Conservation (phyloP, 2,888 invertebrate species). For the Harpagoxenus sublaevis region DNA sequence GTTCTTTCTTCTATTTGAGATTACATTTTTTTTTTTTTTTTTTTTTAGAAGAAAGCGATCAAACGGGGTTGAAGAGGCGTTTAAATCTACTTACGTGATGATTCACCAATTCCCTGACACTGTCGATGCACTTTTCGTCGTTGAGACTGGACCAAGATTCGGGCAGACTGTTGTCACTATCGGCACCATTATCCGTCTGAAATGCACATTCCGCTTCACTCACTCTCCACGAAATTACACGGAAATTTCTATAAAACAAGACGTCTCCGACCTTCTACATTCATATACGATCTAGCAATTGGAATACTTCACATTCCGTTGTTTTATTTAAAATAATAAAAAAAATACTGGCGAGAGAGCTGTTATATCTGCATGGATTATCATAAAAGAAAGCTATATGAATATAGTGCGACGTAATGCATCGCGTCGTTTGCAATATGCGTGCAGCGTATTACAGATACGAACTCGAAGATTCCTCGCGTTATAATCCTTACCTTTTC, state of each 20-base stretch:
- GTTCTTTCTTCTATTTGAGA: constrained; percentile 89
- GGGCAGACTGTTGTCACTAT: constrained; percentile 82
- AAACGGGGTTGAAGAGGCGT: not conserved
- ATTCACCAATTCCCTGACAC: constrained; percentile 90
- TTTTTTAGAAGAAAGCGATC: not conserved
- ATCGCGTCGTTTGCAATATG: not conserved
- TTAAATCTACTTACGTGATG: constrained; percentile 89
- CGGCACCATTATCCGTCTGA: constrained; percentile 84
- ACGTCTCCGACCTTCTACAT: not conserved
- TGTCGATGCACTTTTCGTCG: constrained; percentile 89
- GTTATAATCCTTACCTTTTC: constrained; percentile 82
- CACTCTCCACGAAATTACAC: constrained; percentile 12
- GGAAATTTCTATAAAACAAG: not conserved
- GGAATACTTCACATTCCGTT: not conserved
- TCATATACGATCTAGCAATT: not conserved
- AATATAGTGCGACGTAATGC: constrained; percentile 2
- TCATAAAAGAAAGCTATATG: constrained; percentile 4
- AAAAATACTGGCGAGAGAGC: not conserved
- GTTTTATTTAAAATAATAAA: constrained; percentile 14
- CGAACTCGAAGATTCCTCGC: not conserved
- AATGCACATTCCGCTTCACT: constrained; percentile 72
- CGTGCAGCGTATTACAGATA: constrained; percentile 7
- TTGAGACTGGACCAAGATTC: constrained; percentile 84
- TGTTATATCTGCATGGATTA: not conserved
- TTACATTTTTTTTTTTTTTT: not conserved